Conservation (phyloP, 1,140 invertebrate genomes). For the Conus ventricosus region DNA sequence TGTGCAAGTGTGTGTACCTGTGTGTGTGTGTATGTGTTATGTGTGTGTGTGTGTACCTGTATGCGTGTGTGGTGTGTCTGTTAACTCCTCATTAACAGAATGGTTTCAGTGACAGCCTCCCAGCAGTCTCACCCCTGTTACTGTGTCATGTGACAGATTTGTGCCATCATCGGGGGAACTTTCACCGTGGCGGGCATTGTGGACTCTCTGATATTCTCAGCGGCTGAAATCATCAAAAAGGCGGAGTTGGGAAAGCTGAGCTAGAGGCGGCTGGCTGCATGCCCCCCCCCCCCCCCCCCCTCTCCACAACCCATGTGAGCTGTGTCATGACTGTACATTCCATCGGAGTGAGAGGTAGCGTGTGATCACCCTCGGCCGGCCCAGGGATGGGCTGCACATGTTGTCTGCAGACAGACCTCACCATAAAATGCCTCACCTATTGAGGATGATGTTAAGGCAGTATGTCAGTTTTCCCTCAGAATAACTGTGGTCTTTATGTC, state of each 20-base stretch:
- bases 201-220: conserved; percentile 81
- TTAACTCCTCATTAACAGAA: no score
- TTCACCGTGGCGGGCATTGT: conserved; percentile 83
- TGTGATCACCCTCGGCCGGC: background rate
- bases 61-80: no score
- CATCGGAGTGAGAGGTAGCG: background rate
- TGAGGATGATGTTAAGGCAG: no score
- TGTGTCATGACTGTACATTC: background rate
- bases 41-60: background rate
- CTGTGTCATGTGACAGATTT: conserved; percentile 74
- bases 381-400: no score
- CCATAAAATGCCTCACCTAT: no score
- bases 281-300: background rate
- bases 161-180: conserved; percentile 82
- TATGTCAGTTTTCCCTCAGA: no score
- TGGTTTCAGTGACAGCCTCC: no score
- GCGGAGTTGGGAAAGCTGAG: conserved; percentile 74
- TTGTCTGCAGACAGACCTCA: no score
- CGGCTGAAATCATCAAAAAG: conserved; percentile 79
- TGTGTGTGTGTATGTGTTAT: no score
- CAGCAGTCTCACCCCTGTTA: no score
- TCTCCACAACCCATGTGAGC: background rate
- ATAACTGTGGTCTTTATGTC: no score
- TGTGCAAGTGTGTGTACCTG: no score
- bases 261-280: conserved; percentile 35